Base-by-base conservation (phyloP, 1,140 invertebrate species). In the Hylyphantes graminicola region DNA sequence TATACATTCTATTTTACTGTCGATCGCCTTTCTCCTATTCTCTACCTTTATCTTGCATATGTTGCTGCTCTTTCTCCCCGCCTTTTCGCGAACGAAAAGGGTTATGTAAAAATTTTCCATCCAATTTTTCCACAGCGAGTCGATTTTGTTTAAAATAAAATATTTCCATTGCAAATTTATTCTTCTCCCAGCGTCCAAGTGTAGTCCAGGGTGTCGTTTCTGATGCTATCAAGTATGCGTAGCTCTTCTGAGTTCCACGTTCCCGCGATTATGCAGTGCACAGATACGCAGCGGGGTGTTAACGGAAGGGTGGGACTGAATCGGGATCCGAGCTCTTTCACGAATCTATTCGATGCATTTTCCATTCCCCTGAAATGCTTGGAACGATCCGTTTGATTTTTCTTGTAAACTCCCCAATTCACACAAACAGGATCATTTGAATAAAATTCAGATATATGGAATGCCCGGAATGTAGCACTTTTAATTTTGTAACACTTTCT, bases 101-200 rank as follows among this genome's bases (percentile, higher is more conserved):
- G 63, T 78, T 78, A 78, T 67, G 76, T 78, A 80, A 70, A 79
- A 80, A 70, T 70, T 80, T 70, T 78, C 53, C 53, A 68, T 80
- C 61, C 53, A 48, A 70, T 70, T 61, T 67, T 55, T 70, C 67
- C 65, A 15, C 51, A 57, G 65, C 65, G 76, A 78, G 76, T 53
- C 61, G 76, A 70, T 80, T 48, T 80, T 55, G 77, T 80, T 80
- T 80, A 65, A 67, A 67, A 78, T 78, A 80, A 80, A 80, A 80
- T 80, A 80, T 80, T 70, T 68, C 64, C 65, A 57, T 80, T 80
- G 51, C 77, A 70, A 80, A 78, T 78, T 61, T 76, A 76, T 76
- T 76, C 74, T 50, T 61, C 64, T 35, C 51, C 59, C 55, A 63
- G 35, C 76, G 64, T 64, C 48, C 61, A 78, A 78, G 61, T 67